These are phyloP conservation scores for Temnothorax rugatulus DNA, from an alignment of 2,888 invertebrate genomes.

Conservation along the genomic window DNA sequence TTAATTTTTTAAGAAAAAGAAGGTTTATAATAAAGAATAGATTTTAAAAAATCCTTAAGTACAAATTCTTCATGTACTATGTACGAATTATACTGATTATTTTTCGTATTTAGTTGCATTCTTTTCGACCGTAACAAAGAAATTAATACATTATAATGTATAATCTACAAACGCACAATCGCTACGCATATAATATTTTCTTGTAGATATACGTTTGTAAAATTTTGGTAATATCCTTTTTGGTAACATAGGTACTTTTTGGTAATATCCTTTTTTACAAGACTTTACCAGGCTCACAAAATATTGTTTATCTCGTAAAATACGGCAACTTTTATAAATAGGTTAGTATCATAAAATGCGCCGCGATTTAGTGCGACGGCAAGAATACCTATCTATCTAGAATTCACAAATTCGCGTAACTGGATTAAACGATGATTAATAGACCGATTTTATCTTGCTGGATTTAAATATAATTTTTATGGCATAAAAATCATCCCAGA, in stretches of 20 bases:
- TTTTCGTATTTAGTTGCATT: background rate
- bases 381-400: background rate
- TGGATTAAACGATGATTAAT: conserved; percentile 10
- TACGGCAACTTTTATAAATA: background rate
- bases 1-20: background rate
- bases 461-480: conserved; percentile 20
- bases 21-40: background rate
- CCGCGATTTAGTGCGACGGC: background rate
- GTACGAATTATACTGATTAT: background rate
- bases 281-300: background rate
- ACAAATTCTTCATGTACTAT: background rate
- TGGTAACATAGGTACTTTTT: no score
- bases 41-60: background rate
- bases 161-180: background rate
- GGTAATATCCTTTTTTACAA: background rate
- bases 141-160: background rate
- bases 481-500: background rate
- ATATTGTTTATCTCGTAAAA: background rate
- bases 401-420: background rate
- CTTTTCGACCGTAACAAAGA: background rate
- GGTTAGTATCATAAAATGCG: background rate
- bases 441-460: background rate
- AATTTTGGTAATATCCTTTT: background rate
- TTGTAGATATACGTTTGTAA: background rate
- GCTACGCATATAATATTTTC: background rate